These are phyloP conservation scores for Tachina lurida DNA, from an alignment of 2,888 invertebrate species.

Conservation along the genomic window DNA sequence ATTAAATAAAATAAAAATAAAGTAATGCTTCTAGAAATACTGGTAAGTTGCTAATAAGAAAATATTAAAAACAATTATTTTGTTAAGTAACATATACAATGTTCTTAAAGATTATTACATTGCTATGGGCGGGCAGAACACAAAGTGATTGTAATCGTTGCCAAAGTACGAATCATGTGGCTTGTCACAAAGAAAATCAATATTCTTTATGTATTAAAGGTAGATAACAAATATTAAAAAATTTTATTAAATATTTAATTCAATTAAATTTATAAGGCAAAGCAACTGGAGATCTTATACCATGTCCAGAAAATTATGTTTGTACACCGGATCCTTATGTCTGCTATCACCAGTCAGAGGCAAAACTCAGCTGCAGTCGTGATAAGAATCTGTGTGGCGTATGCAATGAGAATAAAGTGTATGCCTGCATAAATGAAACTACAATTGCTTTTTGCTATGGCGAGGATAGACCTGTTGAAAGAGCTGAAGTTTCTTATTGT, in stretches of 20 bases:
- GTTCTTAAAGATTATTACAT: slow-evolving; percentile 5
- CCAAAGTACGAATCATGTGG: slow-evolving; percentile 65
- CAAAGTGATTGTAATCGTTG: slow-evolving; percentile 64
- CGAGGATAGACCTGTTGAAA: slow-evolving; percentile 50
- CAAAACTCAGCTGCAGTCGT: slow-evolving; percentile 51
- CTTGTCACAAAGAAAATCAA: slow-evolving; percentile 68
- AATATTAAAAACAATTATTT: not conserved
- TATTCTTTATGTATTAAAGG: slow-evolving; percentile 71
- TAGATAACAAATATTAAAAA: slow-evolving; percentile 61
- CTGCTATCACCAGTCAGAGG: slow-evolving; percentile 61
- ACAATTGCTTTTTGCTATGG: slow-evolving; percentile 74
- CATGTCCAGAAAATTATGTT: slow-evolving; percentile 66
- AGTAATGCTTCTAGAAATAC: slow-evolving; percentile 2
- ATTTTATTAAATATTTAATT: not conserved
- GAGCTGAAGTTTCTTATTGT: slow-evolving; percentile 61
- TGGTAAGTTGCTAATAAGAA: slow-evolving; percentile 25
- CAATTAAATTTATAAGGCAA: slow-evolving; percentile 36
- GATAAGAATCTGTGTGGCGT: slow-evolving; percentile 69
- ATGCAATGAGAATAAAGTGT: slow-evolving; percentile 69
- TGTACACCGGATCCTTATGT: slow-evolving; percentile 63
- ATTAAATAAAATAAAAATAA: not conserved
- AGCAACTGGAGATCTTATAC: slow-evolving; percentile 56
- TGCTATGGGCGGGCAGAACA: not conserved
- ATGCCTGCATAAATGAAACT: slow-evolving; percentile 71
- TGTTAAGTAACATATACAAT: not conserved